Percentiles rank a stretch among this genome's conserved stretches.
Conservation (phyloP, 2,113 vertebrate genomes). For the Larimichthys polyactis region DNA sequence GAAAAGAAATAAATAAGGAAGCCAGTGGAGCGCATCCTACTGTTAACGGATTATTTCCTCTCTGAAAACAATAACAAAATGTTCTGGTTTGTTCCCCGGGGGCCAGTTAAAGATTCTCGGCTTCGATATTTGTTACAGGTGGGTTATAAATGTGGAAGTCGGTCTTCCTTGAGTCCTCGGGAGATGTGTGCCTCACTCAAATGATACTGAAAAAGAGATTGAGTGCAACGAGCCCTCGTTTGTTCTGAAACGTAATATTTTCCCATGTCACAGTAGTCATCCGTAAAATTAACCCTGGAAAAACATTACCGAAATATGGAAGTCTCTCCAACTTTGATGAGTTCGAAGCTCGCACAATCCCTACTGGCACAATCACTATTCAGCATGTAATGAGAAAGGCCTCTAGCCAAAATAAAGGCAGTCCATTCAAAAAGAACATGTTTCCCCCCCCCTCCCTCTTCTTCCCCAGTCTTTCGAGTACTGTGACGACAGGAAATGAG, state of each 20-base stretch:
- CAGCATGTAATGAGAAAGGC: slow-evolving; percentile 66
- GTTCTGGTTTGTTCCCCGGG: slow-evolving; percentile 59
- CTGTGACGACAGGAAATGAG: slow-evolving; percentile 76
- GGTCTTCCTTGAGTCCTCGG: slow-evolving; percentile 32
- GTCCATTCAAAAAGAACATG: slow-evolving; percentile 54
- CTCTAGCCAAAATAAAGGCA: slow-evolving; percentile 75
- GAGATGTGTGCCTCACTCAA: slow-evolving; percentile 34
- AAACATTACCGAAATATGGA: slow-evolving; percentile 56
- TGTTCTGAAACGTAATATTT: slow-evolving; percentile 60
- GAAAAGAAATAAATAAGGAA: slow-evolving; percentile 71
- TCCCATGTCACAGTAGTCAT: slow-evolving; percentile 62
- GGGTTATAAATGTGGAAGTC: slow-evolving; percentile 46
- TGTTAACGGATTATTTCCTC: slow-evolving; percentile 77
- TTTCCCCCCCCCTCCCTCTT: slow-evolving; percentile 27
- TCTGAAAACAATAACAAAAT: slow-evolving; percentile 76
- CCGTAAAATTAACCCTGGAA: slow-evolving; percentile 55
- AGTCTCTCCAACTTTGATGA: slow-evolving; percentile 50
- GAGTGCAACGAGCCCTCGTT: slow-evolving; percentile 36
- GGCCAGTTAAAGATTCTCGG: slow-evolving; percentile 56
- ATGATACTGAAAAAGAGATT: slow-evolving; percentile 34
- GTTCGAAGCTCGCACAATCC: slow-evolving; percentile 60
- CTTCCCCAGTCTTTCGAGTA: slow-evolving; percentile 63
- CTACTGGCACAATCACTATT: slow-evolving; percentile 54
- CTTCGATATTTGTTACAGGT: slow-evolving; percentile 43
- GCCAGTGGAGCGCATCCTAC: slow-evolving; percentile 71